phyloP scores from a whole-genome alignment of 1,140 invertebrate species.

The Ceratina calcarata region DNA sequence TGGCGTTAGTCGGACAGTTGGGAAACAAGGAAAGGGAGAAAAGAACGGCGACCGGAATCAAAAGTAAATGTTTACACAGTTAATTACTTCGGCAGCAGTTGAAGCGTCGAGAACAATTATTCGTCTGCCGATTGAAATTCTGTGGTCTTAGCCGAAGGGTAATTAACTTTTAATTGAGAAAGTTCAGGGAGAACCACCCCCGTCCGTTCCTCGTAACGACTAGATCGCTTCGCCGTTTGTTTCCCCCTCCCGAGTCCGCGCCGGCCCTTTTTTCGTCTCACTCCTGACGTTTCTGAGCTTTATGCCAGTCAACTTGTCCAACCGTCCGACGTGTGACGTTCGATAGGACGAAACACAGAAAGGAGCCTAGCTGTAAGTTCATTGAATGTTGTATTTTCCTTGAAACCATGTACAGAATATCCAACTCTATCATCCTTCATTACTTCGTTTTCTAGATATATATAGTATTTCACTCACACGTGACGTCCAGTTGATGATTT shows the following conservation, averaged over 20 bases:
- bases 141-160: conserved; percentile 72
- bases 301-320: conserved; percentile 67
- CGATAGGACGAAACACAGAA: neutral
- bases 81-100: conserved; percentile 57
- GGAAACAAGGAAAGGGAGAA: neutral
- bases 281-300: conserved; percentile 11
- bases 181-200: conserved; percentile 59
- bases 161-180: conserved; percentile 78
- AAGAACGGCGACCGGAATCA: conserved; percentile 35
- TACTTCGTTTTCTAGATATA: no score
- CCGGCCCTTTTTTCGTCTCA: conserved; percentile 54
- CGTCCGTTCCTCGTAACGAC: conserved; percentile 17
- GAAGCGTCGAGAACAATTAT: conserved; percentile 68
- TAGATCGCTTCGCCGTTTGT: conserved; percentile 60
- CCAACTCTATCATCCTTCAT: no score
- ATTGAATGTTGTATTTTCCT: conserved; percentile 1
- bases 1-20: neutral
- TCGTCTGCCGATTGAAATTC: conserved; percentile 75
- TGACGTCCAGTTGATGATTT: no score
- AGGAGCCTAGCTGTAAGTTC: neutral
- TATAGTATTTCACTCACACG: no score
- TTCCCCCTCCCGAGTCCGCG: conserved; percentile 40
- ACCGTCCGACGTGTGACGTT: conserved; percentile 56
- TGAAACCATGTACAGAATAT: no score
- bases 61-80: conserved; percentile 64